A percentile compares a stretch with the other conserved stretches of the same genome.
Evolutionary conservation across 1,140 invertebrate genomes (phyloP).

Genomic region (Formica selysi): DNA sequence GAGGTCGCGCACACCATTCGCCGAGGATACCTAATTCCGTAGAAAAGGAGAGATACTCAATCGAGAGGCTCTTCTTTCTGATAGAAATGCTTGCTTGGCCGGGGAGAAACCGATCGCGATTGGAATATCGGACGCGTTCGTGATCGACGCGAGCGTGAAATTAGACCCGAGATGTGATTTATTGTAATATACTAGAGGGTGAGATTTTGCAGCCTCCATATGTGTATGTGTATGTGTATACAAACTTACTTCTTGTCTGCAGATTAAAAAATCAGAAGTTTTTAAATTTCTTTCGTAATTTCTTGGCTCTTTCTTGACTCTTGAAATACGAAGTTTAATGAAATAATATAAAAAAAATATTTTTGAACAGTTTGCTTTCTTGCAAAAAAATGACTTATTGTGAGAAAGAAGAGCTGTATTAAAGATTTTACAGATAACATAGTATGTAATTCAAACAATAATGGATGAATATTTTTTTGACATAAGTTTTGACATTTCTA

Average conservation of each 20-base stretch:
- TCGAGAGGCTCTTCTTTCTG: constrained; percentile 56
- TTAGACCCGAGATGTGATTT: constrained; percentile 12
- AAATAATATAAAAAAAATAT: neutral
- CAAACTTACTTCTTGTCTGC: neutral
- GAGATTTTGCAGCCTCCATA: neutral
- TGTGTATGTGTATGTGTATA: too few relatives aligned
- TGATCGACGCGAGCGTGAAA: constrained; percentile 24
- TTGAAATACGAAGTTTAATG: neutral
- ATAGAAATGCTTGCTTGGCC: constrained; percentile 57
- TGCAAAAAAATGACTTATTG: neutral
- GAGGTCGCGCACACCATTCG: constrained; percentile 74
- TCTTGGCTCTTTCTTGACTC: neutral
- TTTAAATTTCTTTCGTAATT: neutral
- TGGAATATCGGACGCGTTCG: constrained; percentile 35
- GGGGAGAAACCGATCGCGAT: constrained; percentile 51
- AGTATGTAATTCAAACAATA: neutral
- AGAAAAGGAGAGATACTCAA: constrained; percentile 71
- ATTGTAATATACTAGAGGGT: neutral
- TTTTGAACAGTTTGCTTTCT: neutral
- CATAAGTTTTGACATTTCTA: neutral
- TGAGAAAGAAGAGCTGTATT: neutral
- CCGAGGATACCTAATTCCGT: constrained; percentile 73
- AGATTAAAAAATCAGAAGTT: neutral
- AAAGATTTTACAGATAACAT: constrained; percentile 4
- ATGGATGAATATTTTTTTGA: neutral